These are phyloP conservation scores for Homarus gammarus DNA, from an alignment of 2,888 invertebrate species.

Conservation along the genomic window DNA sequence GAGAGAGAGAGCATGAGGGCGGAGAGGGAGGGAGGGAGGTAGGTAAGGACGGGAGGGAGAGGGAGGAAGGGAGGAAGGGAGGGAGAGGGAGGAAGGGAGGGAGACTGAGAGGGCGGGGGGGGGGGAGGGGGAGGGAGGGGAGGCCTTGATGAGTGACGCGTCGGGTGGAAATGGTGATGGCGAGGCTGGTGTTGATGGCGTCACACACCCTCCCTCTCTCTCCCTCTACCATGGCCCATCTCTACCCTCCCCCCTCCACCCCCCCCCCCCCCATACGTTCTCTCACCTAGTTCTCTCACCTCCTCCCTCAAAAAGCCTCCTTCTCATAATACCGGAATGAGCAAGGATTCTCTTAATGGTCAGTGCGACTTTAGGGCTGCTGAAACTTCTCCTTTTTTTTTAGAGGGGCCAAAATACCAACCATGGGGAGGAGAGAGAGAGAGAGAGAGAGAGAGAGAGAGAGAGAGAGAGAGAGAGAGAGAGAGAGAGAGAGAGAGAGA, in stretches of 20 bases:
- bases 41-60: no score
- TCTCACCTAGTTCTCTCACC: background rate
- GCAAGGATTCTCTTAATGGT: background rate
- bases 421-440: no score
- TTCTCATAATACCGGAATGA: background rate
- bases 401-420: background rate
- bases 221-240: no score
- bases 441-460: no score
- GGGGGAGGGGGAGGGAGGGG: no score
- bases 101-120: no score
- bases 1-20: no score
- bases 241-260: background rate
- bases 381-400: background rate
- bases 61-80: no score
- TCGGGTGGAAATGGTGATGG: background rate
- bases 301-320: background rate
- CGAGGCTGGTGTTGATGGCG: background rate
- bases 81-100: no score
- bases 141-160: background rate
- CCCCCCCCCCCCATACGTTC: background rate
- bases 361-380: background rate
- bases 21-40: no score
- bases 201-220: background rate
- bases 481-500: no score
- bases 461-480: no score